phyloP scores from a whole-genome alignment of 2,113 vertebrate genomes.

The Phocoena sinus region DNA sequence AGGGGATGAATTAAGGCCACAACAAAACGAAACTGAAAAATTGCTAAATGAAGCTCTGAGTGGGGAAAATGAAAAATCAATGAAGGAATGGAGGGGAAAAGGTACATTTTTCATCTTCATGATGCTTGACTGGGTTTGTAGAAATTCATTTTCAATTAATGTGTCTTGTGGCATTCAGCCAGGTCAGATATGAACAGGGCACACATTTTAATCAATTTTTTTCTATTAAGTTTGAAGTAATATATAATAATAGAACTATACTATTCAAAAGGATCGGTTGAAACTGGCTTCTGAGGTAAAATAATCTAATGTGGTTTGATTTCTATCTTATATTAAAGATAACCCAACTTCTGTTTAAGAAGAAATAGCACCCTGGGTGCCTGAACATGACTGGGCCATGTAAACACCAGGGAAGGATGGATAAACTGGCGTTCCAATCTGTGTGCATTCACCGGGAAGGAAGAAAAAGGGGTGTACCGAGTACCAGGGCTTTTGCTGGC shows the following conservation, averaged over 20 bases:
- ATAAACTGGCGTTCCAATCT: background rate
- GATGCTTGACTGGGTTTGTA: slow-evolving; percentile 53
- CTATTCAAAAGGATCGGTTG: slow-evolving; percentile 46
- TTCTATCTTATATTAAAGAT: slow-evolving; percentile 33
- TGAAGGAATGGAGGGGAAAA: slow-evolving; percentile 33
- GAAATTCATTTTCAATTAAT: slow-evolving; percentile 72
- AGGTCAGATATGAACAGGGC: slow-evolving; percentile 52
- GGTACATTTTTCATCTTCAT: slow-evolving; percentile 70
- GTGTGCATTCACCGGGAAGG: background rate
- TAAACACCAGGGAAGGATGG: background rate
- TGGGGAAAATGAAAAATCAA: slow-evolving; percentile 71
- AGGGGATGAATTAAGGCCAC: slow-evolving; percentile 60
- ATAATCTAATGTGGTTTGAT: slow-evolving; percentile 63
- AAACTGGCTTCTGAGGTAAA: slow-evolving; percentile 56
- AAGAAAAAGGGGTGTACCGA: background rate
- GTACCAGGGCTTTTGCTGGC: background rate
- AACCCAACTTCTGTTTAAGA: background rate
- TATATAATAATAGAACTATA: slow-evolving; percentile 62
- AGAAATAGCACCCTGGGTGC: background rate
- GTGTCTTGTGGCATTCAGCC: slow-evolving; percentile 68
- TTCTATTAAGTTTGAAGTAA: slow-evolving; percentile 74
- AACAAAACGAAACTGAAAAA: slow-evolving; percentile 69
- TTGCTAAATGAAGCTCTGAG: slow-evolving; percentile 69
- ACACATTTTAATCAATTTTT: slow-evolving; percentile 75
- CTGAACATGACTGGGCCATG: background rate